Evolutionary conservation across 2,797 vertebrate genomes (phyloP), one percentile per base, ranked within the genome.

Genomic region (Triplophysa yarkandensis): DNA sequence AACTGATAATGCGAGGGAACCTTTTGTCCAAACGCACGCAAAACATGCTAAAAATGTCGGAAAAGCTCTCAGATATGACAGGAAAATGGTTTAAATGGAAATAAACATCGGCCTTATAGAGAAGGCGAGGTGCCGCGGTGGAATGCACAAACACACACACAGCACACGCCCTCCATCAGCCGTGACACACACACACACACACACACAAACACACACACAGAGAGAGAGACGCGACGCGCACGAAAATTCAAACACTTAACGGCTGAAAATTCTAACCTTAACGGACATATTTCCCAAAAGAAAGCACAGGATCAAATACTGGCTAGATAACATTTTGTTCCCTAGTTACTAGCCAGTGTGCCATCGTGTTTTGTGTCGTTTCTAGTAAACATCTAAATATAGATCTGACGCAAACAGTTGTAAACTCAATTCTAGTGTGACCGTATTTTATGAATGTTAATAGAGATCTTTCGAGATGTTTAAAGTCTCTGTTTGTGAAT

Each of bases 111-210:
- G 58, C 52, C n/a, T 62, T 50, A 71, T 77, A 75, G 83, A 84
- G 73, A 83, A 82, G 68, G 84, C 84, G 87, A 89, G 89, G 90
- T 88, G 87, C 86, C 78, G 87, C 86, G 86, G 83, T 83, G 87
- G 88, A 91, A 91, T 87, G 86, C 87, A 86, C 87, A 78, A 83
- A 89, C 90, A 91, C 88, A 81, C 87, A 85, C 86, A 85, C 83
- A 25, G 87, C 79, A 88, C 90, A 89, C 89, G 86, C 91, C 71
- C 81, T 74, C 80, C 64, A 58, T 78, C 81, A 54, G 66, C 70
- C 44, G 74, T 74, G 85, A 89, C 83, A 88, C 55, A 17, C 28
- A 30, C 54, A 30, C 14, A 25, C 55, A 34, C 55, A n/a, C n/a
- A n/a, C n/a, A n/a, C 87, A 86, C 87, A 78, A 83, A 89, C 90